Evolutionary conservation across 2,113 vertebrate genomes (phyloP).

Genomic region (human): GRCh38 chr18:72735501-72736000

Average conservation of each 20-base stretch:
- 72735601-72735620: not conserved
- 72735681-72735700: not conserved
- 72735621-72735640: not conserved
- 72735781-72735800: not conserved
- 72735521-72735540: not conserved
- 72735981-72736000: not conserved
- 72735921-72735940: not conserved
- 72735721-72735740: not conserved
- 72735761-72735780: not conserved
- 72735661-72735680: not conserved
- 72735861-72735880: too few species aligned
- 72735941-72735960: not conserved
- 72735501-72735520: not conserved
- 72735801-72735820: not conserved
- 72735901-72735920: not conserved
- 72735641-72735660: not conserved
- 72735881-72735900: not conserved
- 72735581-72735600: not conserved
- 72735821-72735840: not conserved
- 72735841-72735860: not conserved
- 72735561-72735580: not conserved
- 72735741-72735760: not conserved
- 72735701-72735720: not conserved
- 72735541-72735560: not conserved
- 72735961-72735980: not conserved